Evolutionary conservation across 35 echinoderm and acorn worm species (phyloP).

Genomic region (Anneissia japonica): DNA sequence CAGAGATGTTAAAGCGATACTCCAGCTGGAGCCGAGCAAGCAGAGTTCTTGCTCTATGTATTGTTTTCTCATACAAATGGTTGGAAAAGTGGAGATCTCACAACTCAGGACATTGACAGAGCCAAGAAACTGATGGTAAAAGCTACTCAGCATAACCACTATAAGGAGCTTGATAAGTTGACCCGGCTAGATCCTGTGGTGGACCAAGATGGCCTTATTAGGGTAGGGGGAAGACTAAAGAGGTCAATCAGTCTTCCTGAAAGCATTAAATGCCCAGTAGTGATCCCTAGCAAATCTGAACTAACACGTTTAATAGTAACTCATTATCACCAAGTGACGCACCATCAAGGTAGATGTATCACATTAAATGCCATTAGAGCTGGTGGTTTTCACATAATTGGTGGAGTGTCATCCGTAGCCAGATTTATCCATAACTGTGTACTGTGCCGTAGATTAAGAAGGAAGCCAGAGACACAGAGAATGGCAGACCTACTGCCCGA

Average conservation of each 20-base stretch:
- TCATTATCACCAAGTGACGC: slow-evolving; percentile 35
- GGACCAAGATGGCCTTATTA: slow-evolving; percentile 41
- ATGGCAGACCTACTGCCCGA: slow-evolving; percentile 46
- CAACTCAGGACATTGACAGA: slow-evolving; percentile 2
- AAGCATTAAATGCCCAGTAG: slow-evolving; percentile 38
- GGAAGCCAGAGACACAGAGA: slow-evolving; percentile 28
- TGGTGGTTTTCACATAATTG: too few species aligned
- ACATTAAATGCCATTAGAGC: neutral
- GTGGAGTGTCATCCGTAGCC: too few species aligned
- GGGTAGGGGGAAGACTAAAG: slow-evolving; percentile 67
- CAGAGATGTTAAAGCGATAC: slow-evolving; percentile 17
- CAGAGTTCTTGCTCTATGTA: slow-evolving; percentile 34
- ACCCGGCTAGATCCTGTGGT: slow-evolving; percentile 39
- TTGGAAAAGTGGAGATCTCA: neutral
- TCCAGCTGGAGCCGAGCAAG: slow-evolving; percentile 30
- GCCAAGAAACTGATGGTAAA: slow-evolving; percentile 26
- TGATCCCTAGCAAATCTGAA: slow-evolving; percentile 31
- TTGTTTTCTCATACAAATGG: slow-evolving; percentile 14
- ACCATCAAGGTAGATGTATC: slow-evolving; percentile 51
- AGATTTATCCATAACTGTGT: too few species aligned
- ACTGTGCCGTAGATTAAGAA: neutral
- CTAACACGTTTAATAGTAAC: slow-evolving; percentile 43
- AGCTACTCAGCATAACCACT: slow-evolving; percentile 4
- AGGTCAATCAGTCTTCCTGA: slow-evolving; percentile 16
- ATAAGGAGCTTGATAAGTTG: neutral